Evolutionary conservation across 2,888 invertebrate species (phyloP), one percentile per base, ranked within the genome.

Genomic region (Pheosia tremula): DNA sequence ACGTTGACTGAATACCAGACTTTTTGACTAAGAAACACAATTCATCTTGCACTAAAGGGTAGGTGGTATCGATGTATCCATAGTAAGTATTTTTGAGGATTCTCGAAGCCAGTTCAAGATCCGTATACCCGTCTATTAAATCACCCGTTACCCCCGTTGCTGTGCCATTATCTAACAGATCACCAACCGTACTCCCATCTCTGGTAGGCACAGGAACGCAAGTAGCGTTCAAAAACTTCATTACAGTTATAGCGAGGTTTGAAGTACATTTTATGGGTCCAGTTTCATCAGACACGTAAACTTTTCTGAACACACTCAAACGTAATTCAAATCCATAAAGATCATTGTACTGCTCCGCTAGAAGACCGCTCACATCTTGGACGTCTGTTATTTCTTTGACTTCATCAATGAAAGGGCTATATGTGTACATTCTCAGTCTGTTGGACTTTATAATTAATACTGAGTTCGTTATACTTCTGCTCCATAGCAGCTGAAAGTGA

Each of bases 21-120:
- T 94, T 94, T 61, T 94, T 94, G 6, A 95, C 87, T 39, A 95
- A 68, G 58, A 95, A 94, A 75, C 95, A 95, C 9, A 95, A 71
- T 72, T 94, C 93, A 65, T 95, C 95, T 64, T 95, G 93, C 9
- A 78, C 83, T 6, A 94, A 83, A 3, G 94, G 94, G 58, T 94
- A 89, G 0, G 95, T 94, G 3, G 88, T 88, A 62, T 95, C 95
- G 13, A 94, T 92, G 58, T 87, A 89, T 1, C 90, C 90, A 13
- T 90, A 86, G 68, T 94, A 95, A 0, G 89, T 86, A 57, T 90
- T 88, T 60, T 94, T 90, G 5, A 95, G 81, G 55, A 95, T 94
- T 60, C 95, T 83, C 0, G 94, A 91, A 66, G 89, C 95, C 7
- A 95, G 75, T 63, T 95, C 94, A 24, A 95, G 74, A 64, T 95